Conservation (phyloP, 2,797 vertebrate genomes). For the Arrhamphus sclerolepis region DNA sequence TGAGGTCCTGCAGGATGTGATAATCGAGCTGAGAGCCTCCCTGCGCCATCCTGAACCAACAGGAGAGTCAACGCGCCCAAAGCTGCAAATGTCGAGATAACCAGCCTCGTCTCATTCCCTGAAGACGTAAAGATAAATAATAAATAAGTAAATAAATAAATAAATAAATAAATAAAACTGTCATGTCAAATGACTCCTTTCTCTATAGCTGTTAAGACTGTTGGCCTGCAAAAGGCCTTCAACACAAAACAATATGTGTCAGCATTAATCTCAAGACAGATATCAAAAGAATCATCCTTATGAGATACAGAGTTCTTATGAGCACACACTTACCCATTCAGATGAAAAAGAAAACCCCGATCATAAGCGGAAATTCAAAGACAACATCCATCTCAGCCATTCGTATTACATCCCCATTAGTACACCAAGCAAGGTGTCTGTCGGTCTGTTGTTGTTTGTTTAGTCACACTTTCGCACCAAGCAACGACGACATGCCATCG, state of each 20-base stretch:
- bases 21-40: conserved; percentile 90
- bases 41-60: conserved; percentile 93
- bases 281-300: neutral
- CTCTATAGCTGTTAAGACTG: conserved; percentile 2
- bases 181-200: neutral
- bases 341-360: neutral
- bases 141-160: neutral
- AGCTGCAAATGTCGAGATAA: conserved; percentile 85
- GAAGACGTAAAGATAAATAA: conserved; percentile 40
- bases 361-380: neutral
- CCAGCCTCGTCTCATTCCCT: conserved; percentile 88
- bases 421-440: conserved; percentile 19
- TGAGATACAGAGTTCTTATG: neutral
- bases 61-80: conserved; percentile 86
- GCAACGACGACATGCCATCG: conserved; percentile 70
- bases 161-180: neutral
- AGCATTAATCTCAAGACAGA: conserved; percentile 33
- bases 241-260: conserved; percentile 55
- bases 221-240: conserved; percentile 12
- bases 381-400: neutral
- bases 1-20: conserved; percentile 96
- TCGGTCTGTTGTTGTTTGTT: conserved; percentile 69
- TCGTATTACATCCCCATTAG: conserved; percentile 6
- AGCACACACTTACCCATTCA: neutral
- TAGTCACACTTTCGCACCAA: conserved; percentile 59